Evolutionary conservation across 2,113 vertebrate species (phyloP).

Genomic region (Oophaga pumilio): DNA sequence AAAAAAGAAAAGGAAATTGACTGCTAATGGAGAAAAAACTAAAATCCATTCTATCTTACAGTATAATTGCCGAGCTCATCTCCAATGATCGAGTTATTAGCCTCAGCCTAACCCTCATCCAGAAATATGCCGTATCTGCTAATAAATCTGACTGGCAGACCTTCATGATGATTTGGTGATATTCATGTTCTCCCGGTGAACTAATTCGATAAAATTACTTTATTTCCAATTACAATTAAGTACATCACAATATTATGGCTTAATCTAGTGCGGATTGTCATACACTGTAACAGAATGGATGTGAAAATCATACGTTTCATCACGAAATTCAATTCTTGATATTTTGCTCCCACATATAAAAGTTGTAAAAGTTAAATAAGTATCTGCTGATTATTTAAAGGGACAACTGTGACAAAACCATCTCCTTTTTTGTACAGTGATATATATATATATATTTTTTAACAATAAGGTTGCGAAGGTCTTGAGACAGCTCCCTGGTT

Average conservation of each 20-base stretch:
- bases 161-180: conserved; percentile 32
- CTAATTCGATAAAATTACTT: neutral
- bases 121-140: conserved; percentile 16
- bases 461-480: no score
- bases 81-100: conserved; percentile 46
- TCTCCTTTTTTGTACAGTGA: neutral
- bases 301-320: neutral
- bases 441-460: neutral
- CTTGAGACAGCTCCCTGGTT: no score
- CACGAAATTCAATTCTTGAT: neutral
- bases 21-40: conserved; percentile 37
- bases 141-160: conserved; percentile 39
- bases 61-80: conserved; percentile 50
- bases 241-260: neutral
- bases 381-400: neutral
- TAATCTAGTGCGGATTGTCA: neutral
- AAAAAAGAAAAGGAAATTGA: conserved; percentile 39
- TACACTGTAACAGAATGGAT: neutral
- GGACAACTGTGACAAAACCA: neutral
- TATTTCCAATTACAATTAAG: conserved; percentile 21
- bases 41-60: conserved; percentile 45
- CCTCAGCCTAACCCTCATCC: conserved; percentile 48
- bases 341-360: neutral
- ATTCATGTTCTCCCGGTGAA: conserved; percentile 5
- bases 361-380: neutral